These are phyloP conservation scores for Grammomys dolichurus DNA, from an alignment of 2,113 vertebrate genomes.

Conservation along the genomic window DNA sequence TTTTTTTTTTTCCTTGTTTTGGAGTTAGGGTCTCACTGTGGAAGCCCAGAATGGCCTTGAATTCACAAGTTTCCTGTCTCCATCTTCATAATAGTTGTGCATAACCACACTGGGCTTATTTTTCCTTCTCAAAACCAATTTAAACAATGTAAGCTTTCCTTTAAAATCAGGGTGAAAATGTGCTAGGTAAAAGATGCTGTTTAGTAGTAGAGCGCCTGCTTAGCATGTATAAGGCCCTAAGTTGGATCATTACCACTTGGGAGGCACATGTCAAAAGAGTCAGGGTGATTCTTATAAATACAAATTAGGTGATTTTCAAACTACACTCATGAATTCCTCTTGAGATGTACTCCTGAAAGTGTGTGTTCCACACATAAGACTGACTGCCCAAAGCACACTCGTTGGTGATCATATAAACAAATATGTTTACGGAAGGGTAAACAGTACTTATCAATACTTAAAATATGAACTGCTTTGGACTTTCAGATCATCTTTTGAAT, in stretches of 20 bases:
- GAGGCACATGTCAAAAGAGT: not conserved
- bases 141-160: not conserved
- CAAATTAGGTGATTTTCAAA: conserved; percentile 41
- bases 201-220: not conserved
- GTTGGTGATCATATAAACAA: not conserved
- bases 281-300: not conserved
- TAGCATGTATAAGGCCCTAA: not conserved
- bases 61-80: not conserved
- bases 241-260: not conserved
- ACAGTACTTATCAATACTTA: conserved; percentile 34
- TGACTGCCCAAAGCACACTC: not conserved
- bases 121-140: not conserved
- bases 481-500: not conserved
- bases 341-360: not conserved
- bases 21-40: not conserved
- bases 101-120: not conserved
- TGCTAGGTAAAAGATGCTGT: not conserved
- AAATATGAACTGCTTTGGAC: conserved; percentile 32
- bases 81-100: not conserved
- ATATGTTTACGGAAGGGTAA: not conserved
- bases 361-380: not conserved
- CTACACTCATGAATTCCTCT: not conserved
- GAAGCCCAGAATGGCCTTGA: not conserved
- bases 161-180: not conserved
- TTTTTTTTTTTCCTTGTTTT: not conserved